Evolutionary conservation across 2,797 vertebrate species (phyloP).

Genomic region (Syngnathus acus): DNA sequence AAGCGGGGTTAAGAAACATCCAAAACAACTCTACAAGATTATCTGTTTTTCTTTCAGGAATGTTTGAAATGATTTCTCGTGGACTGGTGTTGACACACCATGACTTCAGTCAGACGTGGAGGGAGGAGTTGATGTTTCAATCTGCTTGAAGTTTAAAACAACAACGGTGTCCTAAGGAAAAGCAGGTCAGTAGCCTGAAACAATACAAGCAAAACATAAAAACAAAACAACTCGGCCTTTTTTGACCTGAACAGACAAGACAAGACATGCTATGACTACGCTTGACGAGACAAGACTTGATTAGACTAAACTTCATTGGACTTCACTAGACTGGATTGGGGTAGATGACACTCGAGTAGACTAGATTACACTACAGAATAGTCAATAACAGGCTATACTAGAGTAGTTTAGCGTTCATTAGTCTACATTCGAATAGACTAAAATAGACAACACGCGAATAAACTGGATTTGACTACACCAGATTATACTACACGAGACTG

Average conservation of each 20-base stretch:
- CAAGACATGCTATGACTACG: neutral
- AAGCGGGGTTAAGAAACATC: slow-evolving; percentile 3
- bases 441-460: no score
- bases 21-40: slow-evolving; percentile 3
- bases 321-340: no score
- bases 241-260: neutral
- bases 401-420: no score
- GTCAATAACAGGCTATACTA: neutral
- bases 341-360: no score
- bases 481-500: no score
- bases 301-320: no score
- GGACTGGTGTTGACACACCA: neutral
- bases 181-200: neutral
- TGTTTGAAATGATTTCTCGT: slow-evolving; percentile 5
- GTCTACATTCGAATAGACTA: no score
- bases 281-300: no score
- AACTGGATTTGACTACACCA: no score
- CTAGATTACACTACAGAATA: neutral
- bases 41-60: neutral
- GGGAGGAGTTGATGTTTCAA: neutral
- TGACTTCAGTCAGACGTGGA: neutral
- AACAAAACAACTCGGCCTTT: neutral
- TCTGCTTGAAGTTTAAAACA: neutral
- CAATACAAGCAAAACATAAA: neutral
- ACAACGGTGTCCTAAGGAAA: neutral